Evolutionary conservation across 2,113 vertebrate species (phyloP).

Genomic region (Psittacara wagleri): DNA sequence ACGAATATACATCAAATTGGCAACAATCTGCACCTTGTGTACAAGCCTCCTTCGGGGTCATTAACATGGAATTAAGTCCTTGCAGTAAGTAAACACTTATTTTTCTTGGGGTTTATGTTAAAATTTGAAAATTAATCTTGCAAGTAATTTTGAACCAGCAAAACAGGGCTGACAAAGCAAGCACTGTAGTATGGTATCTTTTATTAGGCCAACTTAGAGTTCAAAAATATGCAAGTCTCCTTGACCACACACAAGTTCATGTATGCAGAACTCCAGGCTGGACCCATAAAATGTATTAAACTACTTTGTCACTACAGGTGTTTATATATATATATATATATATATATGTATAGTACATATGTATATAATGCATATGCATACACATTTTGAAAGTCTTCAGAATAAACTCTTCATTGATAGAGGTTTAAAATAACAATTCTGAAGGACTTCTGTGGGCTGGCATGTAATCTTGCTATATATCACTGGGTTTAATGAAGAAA

Average conservation of each 20-base stretch:
- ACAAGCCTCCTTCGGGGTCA: slow-evolving; percentile 15
- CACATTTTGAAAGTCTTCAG: slow-evolving; percentile 9
- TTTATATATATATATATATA: not conserved
- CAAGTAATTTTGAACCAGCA: slow-evolving; percentile 48
- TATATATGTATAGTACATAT: not conserved
- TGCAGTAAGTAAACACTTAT: slow-evolving; percentile 49
- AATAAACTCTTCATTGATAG: slow-evolving; percentile 22
- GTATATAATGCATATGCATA: not conserved
- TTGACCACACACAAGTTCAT: slow-evolving; percentile 49
- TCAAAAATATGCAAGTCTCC: slow-evolving; percentile 58
- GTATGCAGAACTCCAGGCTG: slow-evolving; percentile 7
- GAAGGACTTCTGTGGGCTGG: slow-evolving; percentile 16
- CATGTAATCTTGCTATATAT: not conserved
- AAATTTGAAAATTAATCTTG: slow-evolving; percentile 71
- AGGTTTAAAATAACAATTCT: slow-evolving; percentile 43
- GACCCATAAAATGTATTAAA: slow-evolving; percentile 44
- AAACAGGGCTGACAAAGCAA: slow-evolving; percentile 67
- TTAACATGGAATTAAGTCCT: slow-evolving; percentile 58
- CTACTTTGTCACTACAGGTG: slow-evolving; percentile 35
- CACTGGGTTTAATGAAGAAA: slow-evolving; percentile 11
- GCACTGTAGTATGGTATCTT: slow-evolving; percentile 61
- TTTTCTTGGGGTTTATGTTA: slow-evolving; percentile 58
- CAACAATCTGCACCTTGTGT: slow-evolving; percentile 53
- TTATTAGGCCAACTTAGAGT: slow-evolving; percentile 64
- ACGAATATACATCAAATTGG: slow-evolving; percentile 30